Conservation (phyloP, 1,140 invertebrate genomes). For the Lasioglossum baleicum region DNA sequence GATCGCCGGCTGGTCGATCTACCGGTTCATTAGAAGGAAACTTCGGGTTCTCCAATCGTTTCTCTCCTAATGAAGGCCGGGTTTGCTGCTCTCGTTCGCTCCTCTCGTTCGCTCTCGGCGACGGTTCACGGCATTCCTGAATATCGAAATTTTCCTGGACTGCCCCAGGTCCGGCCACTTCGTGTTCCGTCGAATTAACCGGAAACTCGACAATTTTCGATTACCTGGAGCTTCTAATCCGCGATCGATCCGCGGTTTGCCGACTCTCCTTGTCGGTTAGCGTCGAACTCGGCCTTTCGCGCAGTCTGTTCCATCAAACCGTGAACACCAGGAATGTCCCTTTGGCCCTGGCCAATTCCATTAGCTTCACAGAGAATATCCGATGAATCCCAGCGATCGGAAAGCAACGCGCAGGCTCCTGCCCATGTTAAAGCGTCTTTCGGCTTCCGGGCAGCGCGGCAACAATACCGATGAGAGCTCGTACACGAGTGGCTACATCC, state of each 20-base stretch:
- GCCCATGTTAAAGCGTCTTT: background rate
- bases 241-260: conserved; percentile 23
- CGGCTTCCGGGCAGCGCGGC: too few relatives aligned
- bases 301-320: background rate
- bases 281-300: background rate
- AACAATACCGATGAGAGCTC: background rate
- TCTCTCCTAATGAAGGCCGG: background rate
- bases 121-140: background rate
- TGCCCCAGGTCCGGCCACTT: background rate
- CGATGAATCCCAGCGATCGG: background rate
- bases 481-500: background rate
- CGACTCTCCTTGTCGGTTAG: conserved; percentile 6
- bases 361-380: background rate
- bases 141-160: background rate
- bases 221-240: background rate
- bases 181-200: background rate
- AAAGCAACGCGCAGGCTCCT: background rate
- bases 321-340: conserved; percentile 12
- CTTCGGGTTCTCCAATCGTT: background rate
- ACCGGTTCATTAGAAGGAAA: too few relatives aligned
- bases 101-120: background rate
- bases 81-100: background rate
- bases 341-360: conserved; percentile 5
- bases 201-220: conserved; percentile 22
- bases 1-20: background rate